Base-by-base conservation (phyloP, 2,888 invertebrate genomes). In the Apotomis capreana region DNA sequence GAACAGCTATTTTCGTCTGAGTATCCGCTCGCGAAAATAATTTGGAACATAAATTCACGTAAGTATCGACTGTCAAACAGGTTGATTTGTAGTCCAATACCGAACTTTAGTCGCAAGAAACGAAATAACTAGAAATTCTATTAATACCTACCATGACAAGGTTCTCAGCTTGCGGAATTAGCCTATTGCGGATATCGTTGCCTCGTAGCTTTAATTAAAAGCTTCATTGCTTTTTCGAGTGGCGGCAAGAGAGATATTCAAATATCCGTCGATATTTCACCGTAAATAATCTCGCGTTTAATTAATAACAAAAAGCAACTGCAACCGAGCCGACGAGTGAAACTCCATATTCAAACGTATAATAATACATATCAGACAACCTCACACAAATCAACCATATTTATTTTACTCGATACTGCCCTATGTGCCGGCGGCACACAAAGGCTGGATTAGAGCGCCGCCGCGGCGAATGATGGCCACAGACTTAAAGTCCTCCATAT, bases 401-500 rank as follows among this genome's bases (percentile, higher is more conserved):
- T 63, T 69, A 69, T 63, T 51, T 57, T 15, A 55, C 3, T 44
- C 55, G 61, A 55, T 62, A 51, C n/a, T 37, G 26, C 5, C 37
- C 51, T 13, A n/a, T 44, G 69, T 62, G 62, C 36, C 55, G 37
- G 9, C 46, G 63, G 72, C 70, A 77, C 75, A 79, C 78, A 76
- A 79, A 76, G 74, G 74, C 74, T 57, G 76, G 75, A 79, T 79
- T 78, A 77, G 76, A 74, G 72, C 49, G 36, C n/a, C 51, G 49
- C 55, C 65, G 46, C 52, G 37, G 37, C 13, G 58, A 68, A 63
- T 63, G 63, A 63, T 37, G 52, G 52, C 51, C 63, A 54, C 63
- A 54, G 54, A 64, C 44, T 64, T 64, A 64, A 54, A 63, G 54
- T 63, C 54, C 54, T 40, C 64, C 40, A 58, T 64, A 5, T 54